Base-by-base conservation (phyloP, 2,797 vertebrate genomes). In the Sciaenops ocellatus region DNA sequence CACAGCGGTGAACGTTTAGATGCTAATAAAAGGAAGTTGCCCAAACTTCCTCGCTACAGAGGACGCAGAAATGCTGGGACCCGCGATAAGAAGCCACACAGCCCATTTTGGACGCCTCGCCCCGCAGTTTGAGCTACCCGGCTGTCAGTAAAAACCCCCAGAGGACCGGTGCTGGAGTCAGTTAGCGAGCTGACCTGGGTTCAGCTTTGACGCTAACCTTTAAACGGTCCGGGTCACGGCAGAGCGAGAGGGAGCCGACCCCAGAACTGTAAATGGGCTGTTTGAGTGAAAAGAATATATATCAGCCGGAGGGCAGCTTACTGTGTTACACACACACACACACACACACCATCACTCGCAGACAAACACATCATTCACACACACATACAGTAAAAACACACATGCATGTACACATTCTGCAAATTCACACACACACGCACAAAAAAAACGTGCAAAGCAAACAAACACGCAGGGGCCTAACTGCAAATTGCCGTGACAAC, bases 211-310 rank as follows among this genome's bases (percentile, higher is more conserved):
- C 87, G 55, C 67, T 75, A 87, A 92, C 91, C 89, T 83, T 74
- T 78, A 48, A 89, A 75, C 48, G 64, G 79, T 74, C 34, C 47
- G 51, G 91, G 90, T 93, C 87, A 91, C 47, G 79, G 79, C 79
- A 72, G 84, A 89, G 84, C 73, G 80, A 88, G 78, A 78, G 80
- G 78, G 69, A 82, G 87, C 68, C 56, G 86, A 93, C 86, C 88
- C 88, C 80, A 83, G 69, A 89, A 90, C 91, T 91, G 91, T 92
- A 90, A 90, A 91, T 83, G 93, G 90, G 74, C 85, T 84, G 90
- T 91, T 89, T 89, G 81, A 86, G 82, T 75, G 85, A 87, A 90
- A 83, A 87, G 74, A 88, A 85, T 83, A 87, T 83, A 85, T 68
- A 82, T 84, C 80, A 73, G 54, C 82, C 83, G 0, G 74, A 76